phyloP scores from a whole-genome alignment of 2,797 vertebrate species.

The Lepilemur septentrionalis region DNA sequence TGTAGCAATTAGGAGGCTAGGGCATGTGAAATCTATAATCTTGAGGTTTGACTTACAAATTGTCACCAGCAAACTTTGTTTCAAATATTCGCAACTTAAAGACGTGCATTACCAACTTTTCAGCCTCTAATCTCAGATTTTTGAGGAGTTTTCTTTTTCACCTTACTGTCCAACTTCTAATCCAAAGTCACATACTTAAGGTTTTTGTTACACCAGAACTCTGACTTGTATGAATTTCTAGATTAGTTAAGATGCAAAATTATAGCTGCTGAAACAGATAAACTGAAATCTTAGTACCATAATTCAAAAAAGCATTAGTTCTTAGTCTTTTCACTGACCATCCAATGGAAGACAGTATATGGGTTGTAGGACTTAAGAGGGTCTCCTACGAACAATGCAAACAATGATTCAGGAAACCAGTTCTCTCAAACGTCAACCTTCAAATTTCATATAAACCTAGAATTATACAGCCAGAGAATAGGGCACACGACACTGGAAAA shows the following conservation, averaged over 20 bases:
- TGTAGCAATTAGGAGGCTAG: neutral
- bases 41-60: neutral
- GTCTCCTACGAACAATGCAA: neutral
- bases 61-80: neutral
- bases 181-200: neutral
- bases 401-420: neutral
- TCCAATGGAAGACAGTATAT: neutral
- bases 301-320: neutral
- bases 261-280: neutral
- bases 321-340: neutral
- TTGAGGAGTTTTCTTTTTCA: neutral
- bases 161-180: neutral
- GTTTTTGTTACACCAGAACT: neutral
- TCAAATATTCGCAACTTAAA: neutral
- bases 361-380: neutral
- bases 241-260: neutral
- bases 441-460: neutral
- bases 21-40: neutral
- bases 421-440: neutral
- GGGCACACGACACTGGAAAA: neutral
- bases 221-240: neutral
- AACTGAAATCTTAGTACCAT: neutral
- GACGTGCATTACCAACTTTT: neutral
- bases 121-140: neutral
- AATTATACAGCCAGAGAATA: neutral